These are phyloP conservation scores for Holocentrus rufus DNA, from an alignment of 2,797 vertebrate genomes.

Conservation along the genomic window DNA sequence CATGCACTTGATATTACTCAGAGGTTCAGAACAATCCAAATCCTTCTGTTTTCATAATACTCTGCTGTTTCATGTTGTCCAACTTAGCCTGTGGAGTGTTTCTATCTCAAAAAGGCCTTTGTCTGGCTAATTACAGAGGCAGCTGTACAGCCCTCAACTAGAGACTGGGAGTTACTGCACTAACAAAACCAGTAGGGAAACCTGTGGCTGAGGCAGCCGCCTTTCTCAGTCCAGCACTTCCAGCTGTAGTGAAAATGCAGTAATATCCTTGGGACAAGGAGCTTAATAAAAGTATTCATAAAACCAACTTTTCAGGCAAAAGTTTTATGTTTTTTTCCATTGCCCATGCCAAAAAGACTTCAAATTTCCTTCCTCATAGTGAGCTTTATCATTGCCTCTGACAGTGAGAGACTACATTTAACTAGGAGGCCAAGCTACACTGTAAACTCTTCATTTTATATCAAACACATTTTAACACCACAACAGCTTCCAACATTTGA, in stretches of 20 bases:
- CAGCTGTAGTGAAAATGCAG: constrained; percentile 70
- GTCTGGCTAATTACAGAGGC: constrained; percentile 78
- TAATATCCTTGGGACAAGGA: constrained; percentile 62
- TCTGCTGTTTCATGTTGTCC: constrained; percentile 57
- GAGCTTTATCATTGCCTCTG: constrained; percentile 64
- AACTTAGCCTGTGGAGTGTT: constrained; percentile 41
- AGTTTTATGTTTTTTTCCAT: constrained; percentile 70
- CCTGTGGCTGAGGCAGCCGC: constrained; percentile 73
- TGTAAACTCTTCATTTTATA: constrained; percentile 53
- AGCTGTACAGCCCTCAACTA: constrained; percentile 73
- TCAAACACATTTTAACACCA: constrained; percentile 29
- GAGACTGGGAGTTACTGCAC: constrained; percentile 68
- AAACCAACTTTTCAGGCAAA: constrained; percentile 67
- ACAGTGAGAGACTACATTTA: constrained; percentile 57
- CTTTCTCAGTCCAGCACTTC: constrained; percentile 69
- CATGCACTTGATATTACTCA: constrained; percentile 57
- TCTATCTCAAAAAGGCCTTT: constrained; percentile 75
- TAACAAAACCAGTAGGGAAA: constrained; percentile 75
- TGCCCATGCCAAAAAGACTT: constrained; percentile 68
- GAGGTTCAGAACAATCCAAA: constrained; percentile 53
- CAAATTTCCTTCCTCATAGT: constrained; percentile 64
- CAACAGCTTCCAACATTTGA: constrained; percentile 34
- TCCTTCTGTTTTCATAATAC: constrained; percentile 58
- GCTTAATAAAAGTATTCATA: constrained; percentile 70
- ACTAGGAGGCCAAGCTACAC: constrained; percentile 56